These are phyloP conservation scores for Microctonus aethiopoides DNA, from an alignment of 2,888 invertebrate species.

Conservation along the genomic window DNA sequence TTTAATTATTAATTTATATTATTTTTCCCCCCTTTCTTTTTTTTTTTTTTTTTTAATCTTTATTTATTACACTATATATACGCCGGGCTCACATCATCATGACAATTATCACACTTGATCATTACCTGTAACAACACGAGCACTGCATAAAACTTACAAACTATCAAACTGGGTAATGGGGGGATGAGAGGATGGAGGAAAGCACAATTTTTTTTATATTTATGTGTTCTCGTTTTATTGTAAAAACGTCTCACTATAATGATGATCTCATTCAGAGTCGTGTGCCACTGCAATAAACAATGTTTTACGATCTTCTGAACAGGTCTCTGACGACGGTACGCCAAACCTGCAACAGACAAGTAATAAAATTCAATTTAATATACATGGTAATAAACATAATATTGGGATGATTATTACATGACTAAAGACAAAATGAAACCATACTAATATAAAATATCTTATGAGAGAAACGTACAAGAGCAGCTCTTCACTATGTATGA, in stretches of 20 bases:
- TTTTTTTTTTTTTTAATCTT: constrained; percentile 31
- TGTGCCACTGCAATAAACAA: constrained; percentile 54
- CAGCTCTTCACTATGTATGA: constrained; percentile 54
- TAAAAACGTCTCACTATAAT: constrained; percentile 49
- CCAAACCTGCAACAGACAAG: constrained; percentile 63
- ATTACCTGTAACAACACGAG: constrained; percentile 57
- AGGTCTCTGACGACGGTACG: constrained; percentile 65
- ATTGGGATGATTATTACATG: background rate
- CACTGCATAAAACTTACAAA: constrained; percentile 54
- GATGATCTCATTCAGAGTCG: constrained; percentile 59
- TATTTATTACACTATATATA: constrained; percentile 43
- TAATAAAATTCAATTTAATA: constrained; percentile 32
- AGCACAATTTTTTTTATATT: constrained; percentile 33
- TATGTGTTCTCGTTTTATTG: constrained; percentile 23
- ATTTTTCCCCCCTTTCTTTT: constrained; percentile 16
- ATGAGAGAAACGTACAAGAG: constrained; percentile 39
- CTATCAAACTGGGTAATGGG: constrained; percentile 43
- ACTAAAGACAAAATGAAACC: background rate
- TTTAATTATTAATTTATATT: background rate
- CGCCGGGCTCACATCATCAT: constrained; percentile 41
- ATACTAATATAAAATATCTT: constrained; percentile 14
- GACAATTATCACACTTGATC: constrained; percentile 59
- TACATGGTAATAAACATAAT: background rate
- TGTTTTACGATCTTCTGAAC: constrained; percentile 62
- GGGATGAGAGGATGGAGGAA: constrained; percentile 25